phyloP scores from a whole-genome alignment of 2,113 vertebrate genomes.

The Archilochus colubris region DNA sequence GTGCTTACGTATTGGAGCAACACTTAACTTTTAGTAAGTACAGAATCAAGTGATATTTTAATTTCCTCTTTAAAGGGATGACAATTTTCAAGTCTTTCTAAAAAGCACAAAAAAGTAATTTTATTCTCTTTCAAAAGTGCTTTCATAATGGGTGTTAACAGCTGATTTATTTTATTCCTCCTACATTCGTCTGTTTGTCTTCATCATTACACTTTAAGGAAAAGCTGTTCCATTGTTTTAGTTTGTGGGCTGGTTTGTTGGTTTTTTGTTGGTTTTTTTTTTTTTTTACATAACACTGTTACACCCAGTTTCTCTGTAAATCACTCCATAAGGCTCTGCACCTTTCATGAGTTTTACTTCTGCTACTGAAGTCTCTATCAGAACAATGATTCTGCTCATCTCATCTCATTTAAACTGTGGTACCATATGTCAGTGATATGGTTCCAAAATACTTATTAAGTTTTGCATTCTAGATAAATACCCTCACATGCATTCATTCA shows the following conservation, averaged over 20 bases:
- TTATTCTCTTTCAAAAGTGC: constrained; percentile 55
- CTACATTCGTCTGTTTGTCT: constrained; percentile 71
- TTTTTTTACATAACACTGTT: constrained; percentile 5
- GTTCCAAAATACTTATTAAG: background rate
- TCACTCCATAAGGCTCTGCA: background rate
- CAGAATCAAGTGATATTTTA: background rate
- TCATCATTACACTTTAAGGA: constrained; percentile 50
- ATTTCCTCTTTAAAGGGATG: background rate
- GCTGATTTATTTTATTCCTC: constrained; percentile 61
- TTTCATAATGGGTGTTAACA: constrained; percentile 38
- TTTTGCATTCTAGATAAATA: background rate
- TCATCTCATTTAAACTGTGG: background rate
- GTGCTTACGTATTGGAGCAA: background rate
- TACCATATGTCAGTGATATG: background rate
- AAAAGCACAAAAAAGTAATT: constrained; percentile 10
- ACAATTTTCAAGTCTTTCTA: constrained; percentile 1
- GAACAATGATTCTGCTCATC: background rate
- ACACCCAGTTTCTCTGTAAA: background rate
- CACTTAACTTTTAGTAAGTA: background rate
- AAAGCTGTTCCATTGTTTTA: constrained; percentile 32
- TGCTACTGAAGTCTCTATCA: background rate
- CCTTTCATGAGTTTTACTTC: background rate
- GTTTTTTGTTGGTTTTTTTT: background rate
- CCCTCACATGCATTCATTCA: background rate
- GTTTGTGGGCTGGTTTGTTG: background rate